These are phyloP conservation scores for Drosophila paranaensis DNA, from an alignment of 2,888 invertebrate species.

Conservation along the genomic window DNA sequence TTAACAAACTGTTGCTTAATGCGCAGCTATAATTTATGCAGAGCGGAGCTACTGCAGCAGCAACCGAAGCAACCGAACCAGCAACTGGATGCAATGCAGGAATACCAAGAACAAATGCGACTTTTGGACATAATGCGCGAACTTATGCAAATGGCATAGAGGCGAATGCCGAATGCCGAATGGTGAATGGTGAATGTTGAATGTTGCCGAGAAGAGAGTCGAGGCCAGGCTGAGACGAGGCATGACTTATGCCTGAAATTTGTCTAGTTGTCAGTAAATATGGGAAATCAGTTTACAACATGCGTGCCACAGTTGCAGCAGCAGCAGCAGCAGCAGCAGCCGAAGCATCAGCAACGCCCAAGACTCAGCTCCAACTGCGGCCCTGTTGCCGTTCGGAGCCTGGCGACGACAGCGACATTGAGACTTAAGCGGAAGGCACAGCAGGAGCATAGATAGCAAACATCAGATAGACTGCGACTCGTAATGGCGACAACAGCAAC, in stretches of 20 bases:
- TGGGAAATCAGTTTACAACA: slow-evolving; percentile 84
- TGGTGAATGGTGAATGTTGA: not conserved
- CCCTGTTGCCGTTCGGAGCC: slow-evolving; percentile 7
- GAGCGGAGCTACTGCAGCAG: slow-evolving; percentile 27
- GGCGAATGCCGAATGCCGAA: slow-evolving; percentile 5
- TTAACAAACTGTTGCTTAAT: slow-evolving; percentile 74
- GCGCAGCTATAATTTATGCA: slow-evolving; percentile 72
- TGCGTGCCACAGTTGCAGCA: slow-evolving; percentile 70
- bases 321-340: slow-evolving; percentile 18
- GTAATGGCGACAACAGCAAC: slow-evolving; percentile 76
- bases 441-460: slow-evolving; percentile 83
- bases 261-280: slow-evolving; percentile 85
- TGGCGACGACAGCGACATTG: slow-evolving; percentile 69
- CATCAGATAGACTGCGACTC: slow-evolving; percentile 78
- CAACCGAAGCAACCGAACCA: not conserved
- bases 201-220: slow-evolving; percentile 13
- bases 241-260: slow-evolving; percentile 85
- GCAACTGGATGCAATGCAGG: slow-evolving; percentile 10
- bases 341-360: slow-evolving; percentile 19
- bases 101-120: slow-evolving; percentile 79
- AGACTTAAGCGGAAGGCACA: slow-evolving; percentile 81
- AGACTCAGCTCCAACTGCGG: slow-evolving; percentile 15
- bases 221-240: slow-evolving; percentile 68
- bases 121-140: slow-evolving; percentile 81
- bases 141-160: slow-evolving; percentile 75